Percentiles rank a stretch among this genome's conserved stretches.
Evolutionary conservation across 2,888 invertebrate genomes (phyloP).

Genomic region (Eupeodes luniger): DNA sequence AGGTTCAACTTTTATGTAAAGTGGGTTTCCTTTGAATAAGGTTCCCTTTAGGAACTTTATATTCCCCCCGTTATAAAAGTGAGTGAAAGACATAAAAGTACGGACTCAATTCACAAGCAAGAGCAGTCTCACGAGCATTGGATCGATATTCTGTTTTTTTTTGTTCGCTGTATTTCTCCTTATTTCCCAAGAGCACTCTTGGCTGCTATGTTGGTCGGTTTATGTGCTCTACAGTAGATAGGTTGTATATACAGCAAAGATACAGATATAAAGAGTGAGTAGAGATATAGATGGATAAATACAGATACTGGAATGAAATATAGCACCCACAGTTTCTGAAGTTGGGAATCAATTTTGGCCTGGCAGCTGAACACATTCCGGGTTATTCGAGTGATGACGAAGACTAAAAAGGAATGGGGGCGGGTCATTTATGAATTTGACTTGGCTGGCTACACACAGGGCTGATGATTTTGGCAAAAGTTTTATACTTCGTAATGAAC

Average conservation of each 20-base stretch:
- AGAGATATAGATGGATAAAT: slow-evolving; percentile 42
- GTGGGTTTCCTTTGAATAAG: background rate
- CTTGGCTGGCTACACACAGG: slow-evolving; percentile 62
- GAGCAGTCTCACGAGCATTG: slow-evolving; percentile 63
- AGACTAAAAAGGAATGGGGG: slow-evolving; percentile 31
- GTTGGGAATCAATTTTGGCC: slow-evolving; percentile 72
- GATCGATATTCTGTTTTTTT: slow-evolving; percentile 65
- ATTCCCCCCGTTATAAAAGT: background rate
- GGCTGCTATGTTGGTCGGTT: slow-evolving; percentile 26
- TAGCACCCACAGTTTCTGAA: slow-evolving; percentile 64
- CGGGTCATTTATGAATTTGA: slow-evolving; percentile 16
- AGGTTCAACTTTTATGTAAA: slow-evolving; percentile 20
- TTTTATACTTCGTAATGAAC: slow-evolving; percentile 50
- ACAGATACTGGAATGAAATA: slow-evolving; percentile 58
- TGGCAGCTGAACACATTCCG: slow-evolving; percentile 50
- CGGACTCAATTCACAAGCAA: slow-evolving; percentile 49
- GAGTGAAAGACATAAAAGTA: slow-evolving; percentile 21
- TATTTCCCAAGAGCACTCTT: slow-evolving; percentile 38
- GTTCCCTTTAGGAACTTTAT: slow-evolving; percentile 3
- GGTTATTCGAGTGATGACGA: slow-evolving; percentile 57
- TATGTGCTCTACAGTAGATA: slow-evolving; percentile 32
- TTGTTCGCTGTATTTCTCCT: slow-evolving; percentile 23
- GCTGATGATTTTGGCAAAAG: slow-evolving; percentile 71
- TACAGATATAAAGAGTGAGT: slow-evolving; percentile 3
- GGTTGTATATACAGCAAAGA: slow-evolving; percentile 1